These are phyloP conservation scores for Hesperia comma DNA, from an alignment of 2,888 invertebrate species.

Conservation along the genomic window DNA sequence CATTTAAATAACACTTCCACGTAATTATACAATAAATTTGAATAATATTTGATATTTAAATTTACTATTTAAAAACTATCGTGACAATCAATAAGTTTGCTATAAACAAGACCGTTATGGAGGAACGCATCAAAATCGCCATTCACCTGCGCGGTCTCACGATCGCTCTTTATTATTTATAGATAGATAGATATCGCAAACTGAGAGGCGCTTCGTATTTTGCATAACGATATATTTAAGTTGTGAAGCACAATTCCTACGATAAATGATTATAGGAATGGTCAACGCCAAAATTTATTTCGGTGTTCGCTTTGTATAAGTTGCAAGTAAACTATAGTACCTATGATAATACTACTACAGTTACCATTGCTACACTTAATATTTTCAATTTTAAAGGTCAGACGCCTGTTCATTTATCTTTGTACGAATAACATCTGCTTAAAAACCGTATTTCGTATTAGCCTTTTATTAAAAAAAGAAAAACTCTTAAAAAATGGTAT, in stretches of 20 bases:
- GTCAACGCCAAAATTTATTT: constrained; percentile 22
- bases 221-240: constrained; percentile 78
- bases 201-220: constrained; percentile 79
- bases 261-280: constrained; percentile 50
- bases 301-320: not conserved
- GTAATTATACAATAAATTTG: no score
- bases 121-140: constrained; percentile 71
- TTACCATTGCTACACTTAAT: constrained; percentile 1
- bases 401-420: constrained; percentile 3
- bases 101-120: constrained; percentile 59
- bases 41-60: not conserved
- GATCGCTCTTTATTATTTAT: constrained; percentile 75
- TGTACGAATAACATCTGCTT: not conserved
- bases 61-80: constrained; percentile 15
- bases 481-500: not conserved
- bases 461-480: not conserved
- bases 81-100: constrained; percentile 44
- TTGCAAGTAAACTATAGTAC: not conserved
- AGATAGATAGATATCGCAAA: constrained; percentile 73
- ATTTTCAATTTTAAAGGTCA: not conserved
- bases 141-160: constrained; percentile 78
- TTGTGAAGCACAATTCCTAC: constrained; percentile 69
- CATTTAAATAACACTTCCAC: no score
- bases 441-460: not conserved
- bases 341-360: not conserved